A percentile compares a stretch with the other conserved stretches of the same genome.
These are phyloP conservation scores for Amblyopsis hoosieri DNA, from an alignment of 2,797 vertebrate genomes.

Conservation along the genomic window DNA sequence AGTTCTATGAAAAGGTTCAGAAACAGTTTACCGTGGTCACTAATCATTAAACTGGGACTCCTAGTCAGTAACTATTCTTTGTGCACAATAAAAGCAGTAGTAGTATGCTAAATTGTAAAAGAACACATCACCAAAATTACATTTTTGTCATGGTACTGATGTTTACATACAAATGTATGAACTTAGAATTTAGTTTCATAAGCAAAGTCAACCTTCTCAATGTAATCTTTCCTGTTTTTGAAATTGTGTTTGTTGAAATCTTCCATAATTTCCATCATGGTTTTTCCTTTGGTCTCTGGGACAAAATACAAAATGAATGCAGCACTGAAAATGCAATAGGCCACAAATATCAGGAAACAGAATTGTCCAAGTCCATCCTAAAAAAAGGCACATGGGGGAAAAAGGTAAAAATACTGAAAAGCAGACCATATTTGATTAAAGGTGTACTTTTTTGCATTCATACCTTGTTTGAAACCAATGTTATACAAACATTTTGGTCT, in stretches of 20 bases:
- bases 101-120: no score
- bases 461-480: no score
- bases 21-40: no score
- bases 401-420: background rate
- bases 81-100: no score
- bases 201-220: conserved; percentile 22
- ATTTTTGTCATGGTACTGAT: background rate
- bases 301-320: conserved; percentile 60
- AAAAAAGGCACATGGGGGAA: conserved; percentile 20
- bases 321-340: conserved; percentile 46
- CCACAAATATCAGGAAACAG: conserved; percentile 75
- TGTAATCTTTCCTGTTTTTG: conserved; percentile 36
- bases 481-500: no score
- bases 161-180: background rate
- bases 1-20: no score
- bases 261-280: conserved; percentile 61
- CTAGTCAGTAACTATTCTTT: no score
- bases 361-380: conserved; percentile 80
- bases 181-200: conserved; percentile 49
- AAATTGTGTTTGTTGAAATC: conserved; percentile 70
- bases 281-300: conserved; percentile 73
- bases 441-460: no score
- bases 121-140: no score
- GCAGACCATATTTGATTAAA: background rate
- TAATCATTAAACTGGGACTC: no score